Conservation (phyloP, 2,888 invertebrate genomes). For the Pteria penguin region DNA sequence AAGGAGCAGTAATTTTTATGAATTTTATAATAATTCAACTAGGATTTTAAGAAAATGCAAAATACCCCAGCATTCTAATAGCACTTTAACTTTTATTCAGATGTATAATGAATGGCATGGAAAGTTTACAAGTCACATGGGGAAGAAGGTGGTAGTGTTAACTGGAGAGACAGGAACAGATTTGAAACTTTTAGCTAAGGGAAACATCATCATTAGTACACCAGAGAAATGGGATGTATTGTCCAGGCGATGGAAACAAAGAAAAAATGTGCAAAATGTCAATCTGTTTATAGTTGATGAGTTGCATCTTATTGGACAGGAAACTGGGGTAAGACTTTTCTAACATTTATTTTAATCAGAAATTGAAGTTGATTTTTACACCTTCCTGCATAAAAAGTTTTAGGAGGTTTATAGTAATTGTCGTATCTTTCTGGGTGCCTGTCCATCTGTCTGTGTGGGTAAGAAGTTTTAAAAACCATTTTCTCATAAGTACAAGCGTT, state of each 20-base stretch:
- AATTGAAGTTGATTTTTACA: no score
- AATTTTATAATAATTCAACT: no score
- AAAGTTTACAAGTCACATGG: slow-evolving; percentile 88
- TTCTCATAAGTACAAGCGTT: no score
- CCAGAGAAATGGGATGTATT: slow-evolving; percentile 99
- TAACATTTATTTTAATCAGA: no score
- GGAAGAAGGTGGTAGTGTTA: slow-evolving; percentile 89
- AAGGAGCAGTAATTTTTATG: no score
- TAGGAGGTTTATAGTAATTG: no score
- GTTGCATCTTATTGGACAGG: slow-evolving; percentile 86
- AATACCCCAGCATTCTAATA: no score
- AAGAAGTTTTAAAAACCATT: no score
- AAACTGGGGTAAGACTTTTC: slow-evolving; percentile 82
- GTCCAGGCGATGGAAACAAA: slow-evolving; percentile 98
- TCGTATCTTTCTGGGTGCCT: no score
- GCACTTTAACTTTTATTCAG: slow-evolving; percentile 66
- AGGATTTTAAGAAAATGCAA: no score
- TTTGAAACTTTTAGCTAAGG: slow-evolving; percentile 89
- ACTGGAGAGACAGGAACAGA: slow-evolving; percentile 99
- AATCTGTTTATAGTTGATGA: slow-evolving; percentile 98
- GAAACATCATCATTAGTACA: slow-evolving; percentile 97
- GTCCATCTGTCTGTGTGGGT: no score
- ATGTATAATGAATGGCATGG: slow-evolving; percentile 93
- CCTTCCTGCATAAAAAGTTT: no score
- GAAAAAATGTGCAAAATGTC: slow-evolving; percentile 98